Conservation (phyloP, 2,797 vertebrate species). For the Sebastes alutus region DNA sequence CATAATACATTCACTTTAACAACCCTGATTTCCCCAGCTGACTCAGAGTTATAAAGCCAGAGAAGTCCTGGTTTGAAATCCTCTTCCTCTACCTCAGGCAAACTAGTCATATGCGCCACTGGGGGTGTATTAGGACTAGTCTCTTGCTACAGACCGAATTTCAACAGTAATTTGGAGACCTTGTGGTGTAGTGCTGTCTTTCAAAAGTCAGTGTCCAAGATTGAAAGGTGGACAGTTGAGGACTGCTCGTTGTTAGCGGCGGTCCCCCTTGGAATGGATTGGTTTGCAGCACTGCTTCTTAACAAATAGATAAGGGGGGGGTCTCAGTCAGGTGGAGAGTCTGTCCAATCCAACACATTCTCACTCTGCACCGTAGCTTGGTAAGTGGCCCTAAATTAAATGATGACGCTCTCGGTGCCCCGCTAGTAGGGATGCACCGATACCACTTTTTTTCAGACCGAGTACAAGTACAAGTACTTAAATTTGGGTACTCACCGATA, state of each 20-base stretch:
- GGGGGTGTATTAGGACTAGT: neutral
- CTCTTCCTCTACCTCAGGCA: neutral
- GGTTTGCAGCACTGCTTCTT: neutral
- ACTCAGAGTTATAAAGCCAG: constrained; percentile 29
- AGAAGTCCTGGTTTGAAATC: constrained; percentile 12
- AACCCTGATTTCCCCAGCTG: constrained; percentile 42
- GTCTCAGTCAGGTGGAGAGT: neutral
- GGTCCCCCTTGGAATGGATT: neutral
- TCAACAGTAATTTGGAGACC: constrained; percentile 3
- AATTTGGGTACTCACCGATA: too few species aligned
- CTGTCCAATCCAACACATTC: neutral
- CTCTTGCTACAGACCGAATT: constrained; percentile 6
- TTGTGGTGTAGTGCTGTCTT: neutral
- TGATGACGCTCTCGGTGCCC: too few species aligned
- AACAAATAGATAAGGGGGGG: neutral
- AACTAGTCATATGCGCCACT: neutral
- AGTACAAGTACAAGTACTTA: too few species aligned
- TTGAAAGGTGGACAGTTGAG: neutral
- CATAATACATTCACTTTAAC: constrained; percentile 44
- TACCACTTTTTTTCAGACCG: too few species aligned
- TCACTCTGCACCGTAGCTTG: neutral
- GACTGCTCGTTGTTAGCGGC: neutral
- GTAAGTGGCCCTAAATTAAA: too few species aligned
- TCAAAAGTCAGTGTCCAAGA: neutral
- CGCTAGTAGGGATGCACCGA: too few species aligned